Conservation (phyloP, 2,888 invertebrate species). For the Melanchra persicariae region DNA sequence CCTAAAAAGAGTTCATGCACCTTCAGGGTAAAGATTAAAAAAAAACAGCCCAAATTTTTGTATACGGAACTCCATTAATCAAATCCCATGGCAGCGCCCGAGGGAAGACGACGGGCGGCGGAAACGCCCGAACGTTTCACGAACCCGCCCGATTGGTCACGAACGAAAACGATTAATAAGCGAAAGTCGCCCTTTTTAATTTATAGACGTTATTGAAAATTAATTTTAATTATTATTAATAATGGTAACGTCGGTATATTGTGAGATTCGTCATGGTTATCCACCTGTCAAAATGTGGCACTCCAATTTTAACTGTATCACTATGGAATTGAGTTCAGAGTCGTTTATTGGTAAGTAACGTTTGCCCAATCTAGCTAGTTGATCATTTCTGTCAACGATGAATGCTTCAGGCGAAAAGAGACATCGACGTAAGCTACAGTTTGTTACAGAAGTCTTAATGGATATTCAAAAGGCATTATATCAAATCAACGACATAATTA, state of each 20-base stretch:
- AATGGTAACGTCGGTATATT: conserved; percentile 69
- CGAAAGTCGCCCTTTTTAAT: conserved; percentile 75
- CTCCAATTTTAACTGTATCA: conserved; percentile 35
- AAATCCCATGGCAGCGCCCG: conserved; percentile 76
- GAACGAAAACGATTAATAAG: conserved; percentile 70
- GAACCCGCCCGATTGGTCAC: conserved; percentile 69
- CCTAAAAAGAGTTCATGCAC: conserved; percentile 79
- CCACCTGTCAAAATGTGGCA: conserved; percentile 47
- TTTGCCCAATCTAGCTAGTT: conserved; percentile 49
- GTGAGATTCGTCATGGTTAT: conserved; percentile 59
- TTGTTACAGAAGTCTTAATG: conserved; percentile 64
- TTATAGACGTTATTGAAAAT: conserved; percentile 76
- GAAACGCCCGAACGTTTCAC: conserved; percentile 65
- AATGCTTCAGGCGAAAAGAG: conserved; percentile 58
- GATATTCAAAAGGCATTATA: conserved; percentile 60
- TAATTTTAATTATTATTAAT: conserved; percentile 79
- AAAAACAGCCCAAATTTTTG: conserved; percentile 73
- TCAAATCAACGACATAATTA: conserved; percentile 67
- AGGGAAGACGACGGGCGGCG: conserved; percentile 67
- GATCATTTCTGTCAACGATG: conserved; percentile 53
- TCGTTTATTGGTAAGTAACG: conserved; percentile 20
- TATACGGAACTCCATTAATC: conserved; percentile 83
- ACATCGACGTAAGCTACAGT: conserved; percentile 52
- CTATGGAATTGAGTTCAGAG: conserved; percentile 32
- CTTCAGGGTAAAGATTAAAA: conserved; percentile 72